Conservation (phyloP, 2,113 vertebrate genomes). For the Datnioides undecimradiatus region DNA sequence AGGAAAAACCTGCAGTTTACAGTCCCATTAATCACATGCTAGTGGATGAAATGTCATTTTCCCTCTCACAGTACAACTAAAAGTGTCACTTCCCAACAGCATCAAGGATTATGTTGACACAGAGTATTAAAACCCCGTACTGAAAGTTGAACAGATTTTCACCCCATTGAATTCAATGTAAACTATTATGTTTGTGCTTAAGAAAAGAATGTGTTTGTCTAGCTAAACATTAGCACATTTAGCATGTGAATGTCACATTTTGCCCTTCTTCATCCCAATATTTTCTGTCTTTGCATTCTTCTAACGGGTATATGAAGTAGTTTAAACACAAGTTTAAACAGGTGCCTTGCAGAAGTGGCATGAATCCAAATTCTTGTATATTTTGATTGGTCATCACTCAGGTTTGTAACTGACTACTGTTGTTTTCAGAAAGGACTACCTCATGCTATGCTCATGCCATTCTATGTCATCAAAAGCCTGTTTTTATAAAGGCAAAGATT, state of each 20-base stretch:
- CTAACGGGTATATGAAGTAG: neutral
- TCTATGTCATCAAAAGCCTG: neutral
- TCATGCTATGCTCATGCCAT: neutral
- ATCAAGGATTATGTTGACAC: neutral
- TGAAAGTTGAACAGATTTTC: neutral
- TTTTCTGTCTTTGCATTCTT: neutral
- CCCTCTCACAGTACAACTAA: no score
- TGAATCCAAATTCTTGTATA: neutral
- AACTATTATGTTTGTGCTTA: no score
- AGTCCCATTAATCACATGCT: neutral
- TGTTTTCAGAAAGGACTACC: neutral
- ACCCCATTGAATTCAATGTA: neutral
- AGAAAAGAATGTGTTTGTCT: no score
- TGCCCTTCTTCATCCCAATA: neutral
- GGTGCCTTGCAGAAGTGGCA: constrained; percentile 2
- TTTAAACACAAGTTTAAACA: constrained; percentile 7
- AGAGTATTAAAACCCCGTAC: neutral
- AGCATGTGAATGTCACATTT: neutral
- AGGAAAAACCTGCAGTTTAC: neutral
- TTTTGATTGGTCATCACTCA: constrained; percentile 8
- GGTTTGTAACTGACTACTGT: neutral
- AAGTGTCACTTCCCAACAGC: neutral
- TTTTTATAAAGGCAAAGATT: constrained; percentile 32
- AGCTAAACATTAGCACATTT: no score
- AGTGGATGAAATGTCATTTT: neutral